Evolutionary conservation across 2,797 vertebrate species (phyloP).

Genomic region (Craterocephalus amniculus): DNA sequence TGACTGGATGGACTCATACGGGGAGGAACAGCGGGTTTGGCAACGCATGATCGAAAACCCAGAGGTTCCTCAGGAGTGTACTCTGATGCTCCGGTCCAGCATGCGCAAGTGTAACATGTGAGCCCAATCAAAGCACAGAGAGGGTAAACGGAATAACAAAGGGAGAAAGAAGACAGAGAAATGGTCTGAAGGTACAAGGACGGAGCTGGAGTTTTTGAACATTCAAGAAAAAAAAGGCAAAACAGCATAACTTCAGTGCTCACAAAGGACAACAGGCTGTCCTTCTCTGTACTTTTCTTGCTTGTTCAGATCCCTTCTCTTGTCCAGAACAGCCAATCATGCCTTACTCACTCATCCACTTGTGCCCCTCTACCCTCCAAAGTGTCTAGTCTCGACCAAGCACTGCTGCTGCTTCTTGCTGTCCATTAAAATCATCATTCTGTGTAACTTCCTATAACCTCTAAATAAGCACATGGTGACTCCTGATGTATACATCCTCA

Average conservation of each 20-base stretch:
- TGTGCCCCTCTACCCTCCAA: constrained; percentile 29
- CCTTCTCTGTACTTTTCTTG: constrained; percentile 21
- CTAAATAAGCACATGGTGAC: constrained; percentile 66
- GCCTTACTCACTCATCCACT: constrained; percentile 73
- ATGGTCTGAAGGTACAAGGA: constrained; percentile 12
- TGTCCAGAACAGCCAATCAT: constrained; percentile 70
- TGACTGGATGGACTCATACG: constrained; percentile 96
- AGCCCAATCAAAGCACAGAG: constrained; percentile 46
- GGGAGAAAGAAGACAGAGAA: constrained; percentile 7
- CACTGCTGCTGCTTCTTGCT: constrained; percentile 59
- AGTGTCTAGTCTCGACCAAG: constrained; percentile 58
- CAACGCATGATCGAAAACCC: constrained; percentile 94
- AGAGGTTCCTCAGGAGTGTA: constrained; percentile 89
- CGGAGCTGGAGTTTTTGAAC: constrained; percentile 19
- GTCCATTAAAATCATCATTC: constrained; percentile 48
- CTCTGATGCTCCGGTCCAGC: constrained; percentile 93
- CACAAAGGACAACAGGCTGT: constrained; percentile 13
- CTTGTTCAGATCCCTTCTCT: constrained; percentile 34
- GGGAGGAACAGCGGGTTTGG: constrained; percentile 93
- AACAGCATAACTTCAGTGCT: constrained; percentile 8
- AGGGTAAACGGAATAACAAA: constrained; percentile 11
- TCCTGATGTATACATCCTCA: constrained; percentile 41
- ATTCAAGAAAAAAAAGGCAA: constrained; percentile 11
- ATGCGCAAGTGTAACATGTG: constrained; percentile 88
- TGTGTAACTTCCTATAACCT: constrained; percentile 41